Evolutionary conservation across 2,113 vertebrate genomes (phyloP).

Genomic region (Hydrolagus affinis): DNA sequence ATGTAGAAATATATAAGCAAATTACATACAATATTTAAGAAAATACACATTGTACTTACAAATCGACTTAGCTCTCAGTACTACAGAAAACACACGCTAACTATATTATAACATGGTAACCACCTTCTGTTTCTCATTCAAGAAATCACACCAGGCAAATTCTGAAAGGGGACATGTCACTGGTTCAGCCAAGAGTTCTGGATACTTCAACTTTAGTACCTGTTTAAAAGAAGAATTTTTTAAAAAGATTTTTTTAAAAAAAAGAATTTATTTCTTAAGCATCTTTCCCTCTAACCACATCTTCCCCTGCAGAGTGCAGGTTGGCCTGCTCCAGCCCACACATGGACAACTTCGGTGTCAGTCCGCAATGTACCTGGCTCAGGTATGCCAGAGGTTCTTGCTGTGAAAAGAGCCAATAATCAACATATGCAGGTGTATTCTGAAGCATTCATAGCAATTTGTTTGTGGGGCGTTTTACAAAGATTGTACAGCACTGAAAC

Average conservation of each 20-base stretch:
- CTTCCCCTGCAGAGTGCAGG: too few relatives aligned
- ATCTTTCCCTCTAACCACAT: too few relatives aligned
- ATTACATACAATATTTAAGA: background rate
- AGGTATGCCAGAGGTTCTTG: too few relatives aligned
- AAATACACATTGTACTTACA: background rate
- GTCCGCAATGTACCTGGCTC: too few relatives aligned
- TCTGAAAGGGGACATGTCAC: slow-evolving; percentile 52
- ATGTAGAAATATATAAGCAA: background rate
- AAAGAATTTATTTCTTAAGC: too few relatives aligned
- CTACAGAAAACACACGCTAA: background rate
- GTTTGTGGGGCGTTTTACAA: too few relatives aligned
- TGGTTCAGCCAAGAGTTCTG: slow-evolving; percentile 50
- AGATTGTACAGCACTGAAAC: too few relatives aligned
- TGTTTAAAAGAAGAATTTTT: background rate
- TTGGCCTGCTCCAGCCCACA: too few relatives aligned
- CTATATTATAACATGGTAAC: background rate
- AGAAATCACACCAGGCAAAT: slow-evolving; percentile 55
- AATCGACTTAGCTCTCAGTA: background rate
- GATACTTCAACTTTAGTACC: slow-evolving; percentile 48
- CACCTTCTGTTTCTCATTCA: slow-evolving; percentile 56
- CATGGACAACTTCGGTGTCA: too few relatives aligned
- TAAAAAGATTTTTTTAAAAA: background rate
- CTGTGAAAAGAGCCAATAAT: too few relatives aligned
- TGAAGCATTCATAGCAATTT: too few relatives aligned
- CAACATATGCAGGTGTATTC: too few relatives aligned